Percentiles rank a stretch among this genome's conserved stretches.
Evolutionary conservation across 2,888 invertebrate genomes (phyloP).

Genomic region (Biston betularia): DNA sequence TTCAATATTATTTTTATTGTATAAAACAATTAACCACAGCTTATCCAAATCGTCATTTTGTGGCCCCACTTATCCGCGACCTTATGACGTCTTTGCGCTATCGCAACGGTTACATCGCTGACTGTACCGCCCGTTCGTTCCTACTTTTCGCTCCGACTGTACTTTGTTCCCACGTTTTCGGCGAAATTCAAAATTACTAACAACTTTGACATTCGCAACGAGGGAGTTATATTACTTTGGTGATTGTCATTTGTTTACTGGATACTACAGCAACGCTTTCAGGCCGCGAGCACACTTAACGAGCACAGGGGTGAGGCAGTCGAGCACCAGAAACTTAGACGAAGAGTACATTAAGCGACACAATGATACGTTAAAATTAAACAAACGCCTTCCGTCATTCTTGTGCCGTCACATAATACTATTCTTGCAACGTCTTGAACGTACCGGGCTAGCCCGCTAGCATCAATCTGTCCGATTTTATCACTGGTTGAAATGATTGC

Average conservation of each 20-base stretch:
- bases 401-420: no score
- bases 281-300: background rate
- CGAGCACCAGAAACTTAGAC: no score
- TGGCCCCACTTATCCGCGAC: conserved; percentile 57
- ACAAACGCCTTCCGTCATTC: background rate
- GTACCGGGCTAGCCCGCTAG: no score
- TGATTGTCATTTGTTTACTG: conserved; percentile 55
- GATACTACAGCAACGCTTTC: conserved; percentile 2
- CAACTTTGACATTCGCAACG: conserved; percentile 49
- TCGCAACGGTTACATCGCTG: conserved; percentile 73
- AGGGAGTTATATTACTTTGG: conserved; percentile 54
- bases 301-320: no score
- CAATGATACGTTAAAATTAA: no score
- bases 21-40: no score
- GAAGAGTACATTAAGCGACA: no score
- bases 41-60: conserved; percentile 44
- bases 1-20: no score
- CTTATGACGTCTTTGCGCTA: conserved; percentile 66
- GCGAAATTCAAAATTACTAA: conserved; percentile 48
- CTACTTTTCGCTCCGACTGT: conserved; percentile 51
- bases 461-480: no score
- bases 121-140: conserved; percentile 52
- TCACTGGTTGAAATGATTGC: no score
- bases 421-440: no score
- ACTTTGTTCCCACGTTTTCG: conserved; percentile 54